Evolutionary conservation across 2,113 vertebrate species (phyloP), one percentile per base, ranked within the genome.

Genomic region (Podiceps cristatus): DNA sequence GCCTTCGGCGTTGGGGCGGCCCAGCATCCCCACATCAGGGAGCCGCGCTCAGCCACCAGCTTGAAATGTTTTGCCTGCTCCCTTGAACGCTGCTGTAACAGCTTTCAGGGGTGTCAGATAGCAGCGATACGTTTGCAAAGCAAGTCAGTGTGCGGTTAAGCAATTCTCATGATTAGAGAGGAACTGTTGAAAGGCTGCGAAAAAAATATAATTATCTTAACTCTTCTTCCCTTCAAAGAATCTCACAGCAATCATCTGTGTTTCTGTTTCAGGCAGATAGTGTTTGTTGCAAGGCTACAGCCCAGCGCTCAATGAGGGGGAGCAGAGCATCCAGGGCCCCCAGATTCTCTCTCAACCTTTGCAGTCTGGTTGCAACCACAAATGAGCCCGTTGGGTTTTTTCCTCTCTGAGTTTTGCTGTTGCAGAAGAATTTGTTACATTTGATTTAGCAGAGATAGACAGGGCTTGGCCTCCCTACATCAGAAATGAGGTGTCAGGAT

Each of bases 291-390:
- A 50, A 81, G 69, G 47, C 35, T 40, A 29, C 33, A 56, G 42
- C 42, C 28, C 1, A 0, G 31, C 0, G 0, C 1, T 3, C 1
- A 1, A 42, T 0, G 2, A 55, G 12, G 52, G 11, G 29, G 23
- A 72, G 27, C 3, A 13, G 83, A 78, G 22, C 35, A 62, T 7
- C 59, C 42, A 35, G 55, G 17, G 22, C 11, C 27, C 60, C 27
- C 23, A 49, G 13, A 67, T 42, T 60, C 47, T 62, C 72, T 42
- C 49, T 52, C 20, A n/a, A 31, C 16, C 18, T 62, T 44, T 27
- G 23, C 44, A 67, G 28, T 29, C 35, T 40, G 37, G 12, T 50
- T 56, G 33, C 42, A 60, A 53, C 27, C 2, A 2, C 16, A 82
- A 50, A 66, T 23, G n/a, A 76, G 59, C 28, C 42, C 22, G 3